These are phyloP conservation scores for Meloidogyne hapla DNA, from an alignment of 1,140 invertebrate species.

Conservation along the genomic window DNA sequence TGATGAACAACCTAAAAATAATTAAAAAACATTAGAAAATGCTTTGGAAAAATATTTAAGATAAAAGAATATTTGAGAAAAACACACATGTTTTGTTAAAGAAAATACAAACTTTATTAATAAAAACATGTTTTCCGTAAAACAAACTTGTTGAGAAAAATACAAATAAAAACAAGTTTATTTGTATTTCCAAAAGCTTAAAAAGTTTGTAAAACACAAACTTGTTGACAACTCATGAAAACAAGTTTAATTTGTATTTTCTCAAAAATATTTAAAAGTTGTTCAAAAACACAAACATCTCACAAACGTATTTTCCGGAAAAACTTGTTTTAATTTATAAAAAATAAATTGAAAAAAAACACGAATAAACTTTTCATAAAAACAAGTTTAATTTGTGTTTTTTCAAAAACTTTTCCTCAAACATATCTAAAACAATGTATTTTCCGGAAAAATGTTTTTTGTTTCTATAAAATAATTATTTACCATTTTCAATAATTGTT, in stretches of 20 bases:
- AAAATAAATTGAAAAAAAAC: too few relatives aligned
- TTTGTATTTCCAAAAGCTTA: not conserved
- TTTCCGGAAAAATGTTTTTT: not conserved
- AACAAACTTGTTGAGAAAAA: not conserved
- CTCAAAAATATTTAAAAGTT: not conserved
- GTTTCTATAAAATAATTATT: not conserved
- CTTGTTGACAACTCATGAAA: too few relatives aligned
- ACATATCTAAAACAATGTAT: too few relatives aligned
- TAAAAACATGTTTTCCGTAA: not conserved
- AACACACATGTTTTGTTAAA: too few relatives aligned
- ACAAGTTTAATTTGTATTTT: too few relatives aligned
- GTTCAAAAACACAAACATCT: not conserved
- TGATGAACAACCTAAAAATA: constrained; percentile 69
- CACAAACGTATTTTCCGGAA: constrained; percentile 15
- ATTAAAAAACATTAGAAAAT: not conserved
- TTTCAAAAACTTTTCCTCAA: not conserved
- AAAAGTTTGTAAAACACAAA: too few relatives aligned
- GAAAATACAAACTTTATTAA: too few relatives aligned
- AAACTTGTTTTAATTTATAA: too few relatives aligned
- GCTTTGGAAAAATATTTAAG: too few relatives aligned
- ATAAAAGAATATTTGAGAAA: not conserved
- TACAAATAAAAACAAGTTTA: not conserved
- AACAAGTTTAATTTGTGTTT: too few relatives aligned
- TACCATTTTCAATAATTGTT: constrained; percentile 38
- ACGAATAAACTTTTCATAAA: too few relatives aligned